A percentile compares a stretch with the other conserved stretches of the same genome.
These are phyloP conservation scores for Morpho deidamia DNA, from an alignment of 2,888 invertebrate genomes.

Conservation along the genomic window DNA sequence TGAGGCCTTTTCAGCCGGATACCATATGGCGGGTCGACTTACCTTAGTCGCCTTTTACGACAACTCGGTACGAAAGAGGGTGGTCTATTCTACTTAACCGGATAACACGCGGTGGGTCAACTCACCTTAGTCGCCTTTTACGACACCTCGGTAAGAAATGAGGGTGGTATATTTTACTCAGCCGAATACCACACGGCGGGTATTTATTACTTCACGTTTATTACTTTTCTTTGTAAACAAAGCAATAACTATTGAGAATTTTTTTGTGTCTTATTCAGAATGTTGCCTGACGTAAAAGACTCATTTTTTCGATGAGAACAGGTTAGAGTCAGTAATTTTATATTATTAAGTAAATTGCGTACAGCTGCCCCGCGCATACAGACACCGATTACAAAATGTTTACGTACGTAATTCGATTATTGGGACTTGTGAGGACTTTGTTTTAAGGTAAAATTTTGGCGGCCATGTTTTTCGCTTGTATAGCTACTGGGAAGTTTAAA, in stretches of 20 bases:
- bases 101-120: no score
- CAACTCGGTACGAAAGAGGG: no score
- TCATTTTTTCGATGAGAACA: constrained; percentile 29
- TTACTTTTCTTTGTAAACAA: not conserved
- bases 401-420: constrained; percentile 69
- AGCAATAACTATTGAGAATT: constrained; percentile 11
- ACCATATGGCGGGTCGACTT: no score
- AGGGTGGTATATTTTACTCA: no score
- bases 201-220: no score
- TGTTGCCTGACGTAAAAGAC: constrained; percentile 14
- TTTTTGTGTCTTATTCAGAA: constrained; percentile 13
- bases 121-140: no score
- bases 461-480: not conserved
- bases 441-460: constrained; percentile 4
- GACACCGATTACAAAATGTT: constrained; percentile 60
- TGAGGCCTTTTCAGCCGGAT: no score
- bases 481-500: not conserved
- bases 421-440: constrained; percentile 32
- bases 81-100: no score
- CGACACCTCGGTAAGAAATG: no score
- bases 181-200: no score
- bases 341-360: constrained; percentile 65
- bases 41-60: no score
- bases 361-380: constrained; percentile 44
- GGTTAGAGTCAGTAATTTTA: constrained; percentile 58